phyloP scores from a whole-genome alignment of 2,113 vertebrate species.

The Dryoscopus gambensis region DNA sequence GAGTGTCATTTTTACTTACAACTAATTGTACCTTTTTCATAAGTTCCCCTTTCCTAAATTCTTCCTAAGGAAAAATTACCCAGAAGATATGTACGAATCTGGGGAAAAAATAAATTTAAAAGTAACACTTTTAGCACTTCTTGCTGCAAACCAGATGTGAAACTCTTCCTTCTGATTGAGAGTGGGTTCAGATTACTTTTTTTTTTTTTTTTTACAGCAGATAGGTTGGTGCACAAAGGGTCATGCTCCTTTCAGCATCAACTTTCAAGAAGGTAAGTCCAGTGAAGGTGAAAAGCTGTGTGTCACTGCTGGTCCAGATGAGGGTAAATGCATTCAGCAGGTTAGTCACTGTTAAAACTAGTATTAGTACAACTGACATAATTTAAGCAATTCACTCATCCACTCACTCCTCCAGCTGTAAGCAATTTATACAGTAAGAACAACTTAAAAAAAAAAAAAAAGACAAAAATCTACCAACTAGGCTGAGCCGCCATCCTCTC shows the following conservation, averaged over 20 bases:
- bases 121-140: not conserved
- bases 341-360: not conserved
- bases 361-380: not conserved
- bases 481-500: constrained; percentile 99
- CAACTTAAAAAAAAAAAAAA: constrained; percentile 44
- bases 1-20: not conserved
- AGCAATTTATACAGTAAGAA: constrained; percentile 57
- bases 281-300: not conserved
- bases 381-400: not conserved
- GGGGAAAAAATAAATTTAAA: fast-evolving
- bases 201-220: not conserved
- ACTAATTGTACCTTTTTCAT: not conserved
- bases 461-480: constrained; percentile 96
- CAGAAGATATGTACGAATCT: not conserved
- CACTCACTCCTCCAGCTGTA: not conserved
- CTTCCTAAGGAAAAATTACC: not conserved
- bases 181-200: not conserved
- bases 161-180: not conserved
- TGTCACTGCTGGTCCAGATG: not conserved
- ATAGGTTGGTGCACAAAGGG: not conserved
- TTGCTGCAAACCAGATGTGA: not conserved
- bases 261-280: not conserved
- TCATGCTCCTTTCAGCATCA: not conserved
- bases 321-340: not conserved
- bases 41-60: not conserved